These are phyloP conservation scores for Ibidorhyncha struthersii DNA, from an alignment of 2,113 vertebrate genomes.

Conservation along the genomic window DNA sequence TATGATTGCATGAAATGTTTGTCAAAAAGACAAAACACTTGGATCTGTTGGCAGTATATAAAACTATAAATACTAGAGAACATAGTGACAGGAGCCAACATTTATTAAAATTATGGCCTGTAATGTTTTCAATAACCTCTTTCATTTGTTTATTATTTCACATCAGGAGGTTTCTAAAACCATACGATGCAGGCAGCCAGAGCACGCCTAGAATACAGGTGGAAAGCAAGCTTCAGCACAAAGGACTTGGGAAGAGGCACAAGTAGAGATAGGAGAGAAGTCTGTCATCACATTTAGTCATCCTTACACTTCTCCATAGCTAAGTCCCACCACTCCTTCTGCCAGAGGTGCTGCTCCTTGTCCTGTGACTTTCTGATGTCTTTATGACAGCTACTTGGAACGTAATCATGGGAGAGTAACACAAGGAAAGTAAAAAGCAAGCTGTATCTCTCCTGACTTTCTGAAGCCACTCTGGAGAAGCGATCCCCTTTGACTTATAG, in stretches of 20 bases:
- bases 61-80: slow-evolving; percentile 57
- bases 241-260: background rate
- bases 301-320: background rate
- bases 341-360: background rate
- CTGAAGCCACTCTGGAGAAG: background rate
- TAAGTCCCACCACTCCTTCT: background rate
- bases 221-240: background rate
- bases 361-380: background rate
- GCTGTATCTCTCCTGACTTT: background rate
- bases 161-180: background rate
- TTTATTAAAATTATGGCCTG: slow-evolving; percentile 62
- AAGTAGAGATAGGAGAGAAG: background rate
- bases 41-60: slow-evolving; percentile 59
- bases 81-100: slow-evolving; percentile 45
- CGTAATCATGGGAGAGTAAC: background rate
- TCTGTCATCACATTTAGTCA: background rate
- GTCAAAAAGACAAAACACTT: slow-evolving; percentile 62
- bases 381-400: background rate
- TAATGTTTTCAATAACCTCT: slow-evolving; percentile 53
- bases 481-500: background rate
- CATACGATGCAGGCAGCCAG: background rate
- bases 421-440: background rate
- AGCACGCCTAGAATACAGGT: background rate
- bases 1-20: slow-evolving; percentile 61
- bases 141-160: slow-evolving; percentile 8